phyloP scores from a whole-genome alignment of 1,140 invertebrate genomes.

The Drosophila sturtevanti region DNA sequence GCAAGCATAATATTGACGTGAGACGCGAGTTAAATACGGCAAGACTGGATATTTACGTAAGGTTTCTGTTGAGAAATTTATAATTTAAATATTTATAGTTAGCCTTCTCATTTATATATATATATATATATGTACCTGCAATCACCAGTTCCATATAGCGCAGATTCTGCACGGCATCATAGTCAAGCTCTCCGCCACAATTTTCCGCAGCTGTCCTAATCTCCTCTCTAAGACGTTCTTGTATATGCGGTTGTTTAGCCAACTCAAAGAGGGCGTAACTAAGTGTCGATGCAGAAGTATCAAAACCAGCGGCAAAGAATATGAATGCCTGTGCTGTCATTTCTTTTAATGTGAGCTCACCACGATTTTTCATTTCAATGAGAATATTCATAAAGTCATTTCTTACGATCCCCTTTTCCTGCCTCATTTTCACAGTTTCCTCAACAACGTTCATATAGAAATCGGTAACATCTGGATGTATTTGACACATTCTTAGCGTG shows the following conservation, averaged over 20 bases:
- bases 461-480: slow-evolving; percentile 81
- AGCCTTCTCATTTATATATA: not conserved
- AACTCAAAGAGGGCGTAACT: slow-evolving; percentile 85
- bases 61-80: slow-evolving; percentile 51
- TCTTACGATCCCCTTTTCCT: slow-evolving; percentile 82
- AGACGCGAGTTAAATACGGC: slow-evolving; percentile 65
- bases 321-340: slow-evolving; percentile 78
- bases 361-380: slow-evolving; percentile 81
- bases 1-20: slow-evolving; percentile 64
- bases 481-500: slow-evolving; percentile 49
- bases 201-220: slow-evolving; percentile 83
- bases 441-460: slow-evolving; percentile 84
- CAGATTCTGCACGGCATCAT: slow-evolving; percentile 85
- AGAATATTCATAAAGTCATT: slow-evolving; percentile 85
- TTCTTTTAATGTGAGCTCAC: slow-evolving; percentile 65
- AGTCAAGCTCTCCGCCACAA: slow-evolving; percentile 73
- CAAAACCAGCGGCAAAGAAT: slow-evolving; percentile 86
- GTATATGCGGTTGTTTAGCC: slow-evolving; percentile 85
- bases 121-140: slow-evolving; percentile 36
- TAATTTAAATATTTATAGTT: too few species aligned
- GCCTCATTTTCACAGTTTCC: slow-evolving; percentile 83
- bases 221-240: slow-evolving; percentile 85
- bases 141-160: slow-evolving; percentile 86
- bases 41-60: slow-evolving; percentile 83
- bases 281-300: slow-evolving; percentile 85